A percentile compares a stretch with the other conserved stretches of the same genome.
phyloP scores from a whole-genome alignment of 2,888 invertebrate genomes.

The Punctoribates punctum region DNA sequence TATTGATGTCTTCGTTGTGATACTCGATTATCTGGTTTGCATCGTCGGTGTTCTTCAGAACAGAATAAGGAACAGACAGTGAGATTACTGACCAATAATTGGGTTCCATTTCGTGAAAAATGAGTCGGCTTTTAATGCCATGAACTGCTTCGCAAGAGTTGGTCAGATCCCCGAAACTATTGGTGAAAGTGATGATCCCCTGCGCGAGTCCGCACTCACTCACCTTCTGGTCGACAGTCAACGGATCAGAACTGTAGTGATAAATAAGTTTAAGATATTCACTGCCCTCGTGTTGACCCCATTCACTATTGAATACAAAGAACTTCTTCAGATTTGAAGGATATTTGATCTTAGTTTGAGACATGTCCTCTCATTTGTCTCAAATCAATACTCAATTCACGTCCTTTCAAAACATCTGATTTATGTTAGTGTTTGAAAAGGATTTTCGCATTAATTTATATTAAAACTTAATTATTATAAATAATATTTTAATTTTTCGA shows the following conservation, averaged over 20 bases:
- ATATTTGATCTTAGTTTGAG: constrained; percentile 33
- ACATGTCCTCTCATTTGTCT: constrained; percentile 12
- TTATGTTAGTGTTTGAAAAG: not conserved
- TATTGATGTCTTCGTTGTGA: constrained; percentile 41
- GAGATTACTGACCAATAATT: constrained; percentile 42
- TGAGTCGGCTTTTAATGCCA: constrained; percentile 40
- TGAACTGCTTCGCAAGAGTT: constrained; percentile 40
- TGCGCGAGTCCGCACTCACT: constrained; percentile 41
- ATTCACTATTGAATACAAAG: constrained; percentile 39
- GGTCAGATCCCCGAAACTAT: constrained; percentile 39
- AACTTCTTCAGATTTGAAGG: constrained; percentile 31
- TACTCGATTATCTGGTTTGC: constrained; percentile 39
- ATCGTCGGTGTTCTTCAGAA: constrained; percentile 33
- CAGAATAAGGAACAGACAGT: constrained; percentile 37
- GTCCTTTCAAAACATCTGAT: constrained; percentile 12
- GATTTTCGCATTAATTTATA: not conserved
- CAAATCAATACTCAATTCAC: not conserved
- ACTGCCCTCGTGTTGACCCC: constrained; percentile 37
- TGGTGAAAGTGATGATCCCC: constrained; percentile 38
- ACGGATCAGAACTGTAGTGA: not conserved
- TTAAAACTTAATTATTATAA: too few relatives aligned
- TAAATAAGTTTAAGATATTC: constrained; percentile 40
- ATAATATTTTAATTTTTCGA: too few relatives aligned
- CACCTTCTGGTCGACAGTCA: constrained; percentile 21
- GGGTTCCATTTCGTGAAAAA: constrained; percentile 40